phyloP scores from a whole-genome alignment of 2,888 invertebrate species.

The Diarsia brunnea region DNA sequence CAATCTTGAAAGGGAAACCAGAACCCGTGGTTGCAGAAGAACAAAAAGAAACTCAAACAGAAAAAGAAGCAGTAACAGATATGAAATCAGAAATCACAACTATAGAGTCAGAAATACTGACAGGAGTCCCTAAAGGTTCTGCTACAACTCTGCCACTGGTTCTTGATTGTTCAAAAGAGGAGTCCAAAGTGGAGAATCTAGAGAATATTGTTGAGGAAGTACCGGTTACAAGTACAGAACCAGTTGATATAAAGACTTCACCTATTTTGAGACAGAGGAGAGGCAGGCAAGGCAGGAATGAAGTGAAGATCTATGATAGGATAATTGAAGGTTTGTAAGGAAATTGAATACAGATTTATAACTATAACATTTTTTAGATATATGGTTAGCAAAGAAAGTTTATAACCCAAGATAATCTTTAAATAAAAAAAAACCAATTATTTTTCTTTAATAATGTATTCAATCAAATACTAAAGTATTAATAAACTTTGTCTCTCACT shows the following conservation, averaged over 20 bases:
- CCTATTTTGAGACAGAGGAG: slow-evolving; percentile 82
- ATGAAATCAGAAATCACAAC: slow-evolving; percentile 50
- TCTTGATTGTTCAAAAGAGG: slow-evolving; percentile 63
- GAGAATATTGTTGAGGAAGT: slow-evolving; percentile 72
- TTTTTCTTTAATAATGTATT: background rate
- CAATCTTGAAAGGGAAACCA: slow-evolving; percentile 74
- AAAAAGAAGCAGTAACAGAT: slow-evolving; percentile 26
- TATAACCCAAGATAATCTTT: background rate
- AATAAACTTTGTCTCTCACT: background rate
- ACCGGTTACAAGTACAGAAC: slow-evolving; percentile 71
- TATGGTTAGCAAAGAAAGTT: background rate
- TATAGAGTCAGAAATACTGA: slow-evolving; percentile 72
- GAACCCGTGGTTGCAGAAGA: slow-evolving; percentile 38
- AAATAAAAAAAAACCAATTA: background rate
- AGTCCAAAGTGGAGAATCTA: slow-evolving; percentile 53
- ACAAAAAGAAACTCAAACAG: slow-evolving; percentile 16
- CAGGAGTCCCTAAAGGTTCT: slow-evolving; percentile 67
- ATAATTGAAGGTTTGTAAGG: slow-evolving; percentile 84
- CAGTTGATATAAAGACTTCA: slow-evolving; percentile 86
- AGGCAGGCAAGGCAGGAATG: slow-evolving; percentile 85
- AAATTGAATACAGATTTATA: background rate
- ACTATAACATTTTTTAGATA: background rate
- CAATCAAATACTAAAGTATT: background rate
- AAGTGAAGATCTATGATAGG: slow-evolving; percentile 89
- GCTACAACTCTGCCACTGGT: slow-evolving; percentile 69